Base-by-base conservation (phyloP, 2,888 invertebrate species). In the Acrobasis suavella region DNA sequence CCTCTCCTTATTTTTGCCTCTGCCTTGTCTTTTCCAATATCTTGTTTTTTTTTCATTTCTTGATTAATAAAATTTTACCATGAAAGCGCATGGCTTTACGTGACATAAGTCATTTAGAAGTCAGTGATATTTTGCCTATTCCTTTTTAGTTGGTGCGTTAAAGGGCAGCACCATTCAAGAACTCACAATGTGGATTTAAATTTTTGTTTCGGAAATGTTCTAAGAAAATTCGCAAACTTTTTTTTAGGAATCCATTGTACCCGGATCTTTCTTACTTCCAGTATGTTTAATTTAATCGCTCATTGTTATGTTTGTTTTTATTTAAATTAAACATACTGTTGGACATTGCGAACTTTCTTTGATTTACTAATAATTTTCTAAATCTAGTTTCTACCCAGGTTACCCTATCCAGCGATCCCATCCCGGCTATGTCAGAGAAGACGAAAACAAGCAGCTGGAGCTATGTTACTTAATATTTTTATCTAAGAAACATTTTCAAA, bases 401-500 rank as follows among this genome's bases (percentile, higher is more conserved):
- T 70, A 86, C 87, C 91, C 89, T 86, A 83, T 83, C 91, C 91
- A 89, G 90, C 84, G 86, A 82, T 88, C 91, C 91, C 83, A 81
- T 89, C 91, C 90, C 85, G 87, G 88, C 85, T 77, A 89, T 90
- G 88, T 85, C 89, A 86, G 77, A 81, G 87, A 84, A 87, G 86
- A 86, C 72, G 85, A 86, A 89, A 92, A 91, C 91, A 91, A 91
- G 88, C 92, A 91, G 91, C 89, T 92, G 91, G 89, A 83, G 92
- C 91, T 88, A 75, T 77, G 38, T 60, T 61, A 37, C 54, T 50
- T 16, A 56, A 66, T 22, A 64, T 58, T 63, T 51, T 52, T 38
- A 39, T 15, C 38, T 22, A 22, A 37, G 3, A 32, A 17, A 22
- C 42, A 39, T 2, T 42, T 54, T 56, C 39, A 56, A 56, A 17